phyloP scores from a whole-genome alignment of 2,888 invertebrate genomes.

The Nipponacmea schrenckii region DNA sequence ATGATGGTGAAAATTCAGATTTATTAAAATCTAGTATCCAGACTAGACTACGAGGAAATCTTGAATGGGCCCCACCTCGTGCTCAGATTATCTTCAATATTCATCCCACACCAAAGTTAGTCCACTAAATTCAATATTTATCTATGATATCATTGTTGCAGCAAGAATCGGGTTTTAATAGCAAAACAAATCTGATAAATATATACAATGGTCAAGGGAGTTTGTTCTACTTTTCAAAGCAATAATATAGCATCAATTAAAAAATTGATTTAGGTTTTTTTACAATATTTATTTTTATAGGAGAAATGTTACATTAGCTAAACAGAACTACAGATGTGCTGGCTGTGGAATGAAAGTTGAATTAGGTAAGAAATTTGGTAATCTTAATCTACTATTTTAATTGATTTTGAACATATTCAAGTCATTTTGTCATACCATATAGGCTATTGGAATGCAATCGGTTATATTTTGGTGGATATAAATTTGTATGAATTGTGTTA shows the following conservation, averaged over 20 bases:
- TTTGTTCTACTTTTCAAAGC: too few species aligned
- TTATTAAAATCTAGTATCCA: conserved; percentile 39
- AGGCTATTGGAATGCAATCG: neutral
- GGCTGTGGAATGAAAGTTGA: conserved; percentile 86
- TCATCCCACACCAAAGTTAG: conserved; percentile 78
- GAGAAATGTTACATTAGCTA: conserved; percentile 75
- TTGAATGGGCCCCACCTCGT: conserved; percentile 86
- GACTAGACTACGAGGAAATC: conserved; percentile 77
- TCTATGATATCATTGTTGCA: too few species aligned
- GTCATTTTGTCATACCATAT: too few species aligned
- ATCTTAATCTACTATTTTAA: too few species aligned
- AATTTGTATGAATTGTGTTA: too few species aligned
- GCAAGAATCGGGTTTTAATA: too few species aligned
- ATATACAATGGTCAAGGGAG: too few species aligned
- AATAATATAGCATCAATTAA: too few species aligned
- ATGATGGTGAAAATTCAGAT: conserved; percentile 72
- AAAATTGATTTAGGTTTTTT: too few species aligned
- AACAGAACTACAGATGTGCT: conserved; percentile 83
- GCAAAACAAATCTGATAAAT: too few species aligned
- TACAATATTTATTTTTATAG: conserved; percentile 66
- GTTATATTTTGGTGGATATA: neutral
- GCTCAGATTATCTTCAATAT: conserved; percentile 85
- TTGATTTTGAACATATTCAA: too few species aligned
- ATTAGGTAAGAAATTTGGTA: conserved; percentile 54
- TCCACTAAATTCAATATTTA: neutral